Evolutionary conservation across 2,113 vertebrate species (phyloP), one percentile per base, ranked within the genome.

Genomic region (Dromas ardeola): DNA sequence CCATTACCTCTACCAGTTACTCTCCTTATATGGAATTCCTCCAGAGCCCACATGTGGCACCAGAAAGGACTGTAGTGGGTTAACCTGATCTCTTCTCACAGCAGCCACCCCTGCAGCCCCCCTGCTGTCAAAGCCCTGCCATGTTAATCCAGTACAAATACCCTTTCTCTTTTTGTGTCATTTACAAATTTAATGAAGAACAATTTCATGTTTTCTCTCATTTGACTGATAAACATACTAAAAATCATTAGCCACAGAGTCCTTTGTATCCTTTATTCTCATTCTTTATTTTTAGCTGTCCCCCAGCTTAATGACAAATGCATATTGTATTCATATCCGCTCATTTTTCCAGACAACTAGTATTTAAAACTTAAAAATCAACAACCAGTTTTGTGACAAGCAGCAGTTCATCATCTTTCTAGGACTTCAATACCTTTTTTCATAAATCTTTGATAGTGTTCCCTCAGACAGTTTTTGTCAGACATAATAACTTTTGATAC

Each of bases 1-100:
- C 10, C 8, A 6, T 67, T 58, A 15, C 8, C 8, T 71, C 30
- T 81, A 17, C 23, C 20, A 42, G 0, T 25, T 84, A 25, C 66
- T 52, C 8, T 30, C 15, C 5, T 67, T 80, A 26, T 5, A 47
- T 86, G 38, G 53, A 50, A 70, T 34, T 50, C 27, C 13, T 34
- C 19, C 21, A 65, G 26, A 61, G 11, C 2, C 5, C 8, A 40
- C 0, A 0, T 16, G 10, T 53, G 49, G 15, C 27, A 59, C 11
- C 27, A 73, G 79, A 45, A 63, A 74, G 49, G 14, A 7, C 34
- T n/a, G 4, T 12, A n/a, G 10, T 49, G 23, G 4, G 11, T 63
- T 80, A 86, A 62, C 2, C 8, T 43, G 26, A 14, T 69, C 5
- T 80, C 32, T 49, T 70, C 26, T 77, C 52, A 80, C 49, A 70